Evolutionary conservation across 30 jellyfish, hydroid and myxozoan species (phyloP), one percentile per base, ranked within the genome.

Genomic region (Haliclystus octoradiatus): DNA sequence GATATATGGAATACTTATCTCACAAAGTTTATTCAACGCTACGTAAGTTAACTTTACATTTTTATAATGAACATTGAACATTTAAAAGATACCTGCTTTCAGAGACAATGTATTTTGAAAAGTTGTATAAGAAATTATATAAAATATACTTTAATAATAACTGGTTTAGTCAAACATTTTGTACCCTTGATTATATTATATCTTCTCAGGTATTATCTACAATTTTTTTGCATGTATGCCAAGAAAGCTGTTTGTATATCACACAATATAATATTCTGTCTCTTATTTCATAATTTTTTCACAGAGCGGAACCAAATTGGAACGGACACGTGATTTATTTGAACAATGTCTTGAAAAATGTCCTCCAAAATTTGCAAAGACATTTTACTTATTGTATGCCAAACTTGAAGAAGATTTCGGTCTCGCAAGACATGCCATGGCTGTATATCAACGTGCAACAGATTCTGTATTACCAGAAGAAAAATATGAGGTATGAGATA

Each of bases 351-450:
- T 92, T 13, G 95, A 80, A 29, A 81, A 76, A 31, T 92, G 99
- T 34, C 99, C 99, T 13, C 76, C 88, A 62, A 92, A 92, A 63
- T 82, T 24, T 30, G 95, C 96, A n/a, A 83, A 83, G 60, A 53
- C 69, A 15, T 80, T 92, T 62, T 92, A 66, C 52, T 60, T 92
- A 68, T 69, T 83, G 93, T 92, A 92, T 70, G 99, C 96, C 0
- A 78, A 83, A 76, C 74, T 92, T 47, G 99, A 92, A 68, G 99
- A 92, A 72, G 94, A 92, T 62, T 70, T 51, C 65, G 99, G 99
- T 47, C 88, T 92, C 52, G 93, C 99, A 22, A 68, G 96, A 70
- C 96, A 84, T 75, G 99, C 99, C 5, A 83, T 92, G 96, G 86
- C 99, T n/a, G 96, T 92, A 26, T 92, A 92, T 63, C 94, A 92